These are phyloP conservation scores for Acrossocheilus wenchowensis DNA, from an alignment of 2,797 vertebrate genomes.

Conservation along the genomic window DNA sequence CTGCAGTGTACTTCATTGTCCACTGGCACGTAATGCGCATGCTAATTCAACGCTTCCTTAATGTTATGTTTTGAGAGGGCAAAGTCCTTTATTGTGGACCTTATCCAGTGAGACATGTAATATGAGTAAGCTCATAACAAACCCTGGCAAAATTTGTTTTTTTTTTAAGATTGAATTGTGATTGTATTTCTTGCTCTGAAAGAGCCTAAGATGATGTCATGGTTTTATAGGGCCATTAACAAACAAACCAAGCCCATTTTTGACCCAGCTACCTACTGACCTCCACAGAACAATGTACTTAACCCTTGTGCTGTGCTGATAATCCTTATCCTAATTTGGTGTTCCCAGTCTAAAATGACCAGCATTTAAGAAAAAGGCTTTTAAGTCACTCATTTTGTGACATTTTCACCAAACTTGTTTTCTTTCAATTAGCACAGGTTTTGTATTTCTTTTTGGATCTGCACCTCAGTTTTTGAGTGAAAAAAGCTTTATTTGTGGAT, in stretches of 20 bases:
- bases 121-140: constrained; percentile 1
- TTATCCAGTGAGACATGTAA: constrained; percentile 11
- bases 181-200: not conserved
- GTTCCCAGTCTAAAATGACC: not conserved
- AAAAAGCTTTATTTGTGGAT: too few species aligned
- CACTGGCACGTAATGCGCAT: constrained; percentile 17
- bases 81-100: constrained; percentile 5
- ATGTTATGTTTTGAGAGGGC: constrained; percentile 3
- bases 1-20: constrained; percentile 41
- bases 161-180: not conserved
- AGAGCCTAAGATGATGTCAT: constrained; percentile 32
- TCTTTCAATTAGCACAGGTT: not conserved
- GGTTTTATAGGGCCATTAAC: constrained; percentile 26
- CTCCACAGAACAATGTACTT: constrained; percentile 30
- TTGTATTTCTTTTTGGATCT: not conserved
- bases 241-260: constrained; percentile 40
- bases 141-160: not conserved
- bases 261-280: constrained; percentile 14
- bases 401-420: not conserved
- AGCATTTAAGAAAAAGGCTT: not conserved
- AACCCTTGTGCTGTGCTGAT: not conserved
- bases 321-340: not conserved
- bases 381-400: not conserved
- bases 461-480: not conserved
- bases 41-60: constrained; percentile 17